Conservation (phyloP, 2,113 vertebrate genomes). For the Mohoua ochrocephala region DNA sequence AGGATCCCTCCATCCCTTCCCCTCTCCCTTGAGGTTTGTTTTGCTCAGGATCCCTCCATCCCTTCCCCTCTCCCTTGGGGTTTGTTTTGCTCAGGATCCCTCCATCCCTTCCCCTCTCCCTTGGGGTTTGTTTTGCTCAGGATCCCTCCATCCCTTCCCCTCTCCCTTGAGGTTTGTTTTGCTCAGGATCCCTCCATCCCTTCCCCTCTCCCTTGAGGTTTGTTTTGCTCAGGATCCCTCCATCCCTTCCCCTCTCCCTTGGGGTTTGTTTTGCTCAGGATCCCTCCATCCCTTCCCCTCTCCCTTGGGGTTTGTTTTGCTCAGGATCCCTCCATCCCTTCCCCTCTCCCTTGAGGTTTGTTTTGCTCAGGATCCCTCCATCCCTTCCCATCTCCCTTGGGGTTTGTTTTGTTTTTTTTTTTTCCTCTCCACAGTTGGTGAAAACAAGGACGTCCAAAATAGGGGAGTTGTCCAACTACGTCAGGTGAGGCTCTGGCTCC, state of each 20-base stretch:
- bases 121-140: not conserved
- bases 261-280: not conserved
- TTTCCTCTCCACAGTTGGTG: slow-evolving; percentile 73
- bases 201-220: not conserved
- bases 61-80: not conserved
- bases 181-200: not conserved
- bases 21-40: not conserved
- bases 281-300: not conserved
- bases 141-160: not conserved
- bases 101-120: not conserved
- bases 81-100: not conserved
- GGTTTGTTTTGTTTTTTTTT: not conserved
- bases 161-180: not conserved
- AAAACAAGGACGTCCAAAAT: slow-evolving; percentile 84
- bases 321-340: not conserved
- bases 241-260: not conserved
- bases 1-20: not conserved
- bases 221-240: not conserved
- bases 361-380: not conserved
- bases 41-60: not conserved
- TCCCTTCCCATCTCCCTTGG: not conserved
- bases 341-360: not conserved
- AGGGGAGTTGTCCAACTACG: slow-evolving; percentile 65
- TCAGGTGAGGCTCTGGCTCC: slow-evolving; percentile 74
- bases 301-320: not conserved